A percentile compares a stretch with the other conserved stretches of the same genome.
Evolutionary conservation across 2,888 invertebrate genomes (phyloP).

Genomic region (Microplitis deprimator): DNA sequence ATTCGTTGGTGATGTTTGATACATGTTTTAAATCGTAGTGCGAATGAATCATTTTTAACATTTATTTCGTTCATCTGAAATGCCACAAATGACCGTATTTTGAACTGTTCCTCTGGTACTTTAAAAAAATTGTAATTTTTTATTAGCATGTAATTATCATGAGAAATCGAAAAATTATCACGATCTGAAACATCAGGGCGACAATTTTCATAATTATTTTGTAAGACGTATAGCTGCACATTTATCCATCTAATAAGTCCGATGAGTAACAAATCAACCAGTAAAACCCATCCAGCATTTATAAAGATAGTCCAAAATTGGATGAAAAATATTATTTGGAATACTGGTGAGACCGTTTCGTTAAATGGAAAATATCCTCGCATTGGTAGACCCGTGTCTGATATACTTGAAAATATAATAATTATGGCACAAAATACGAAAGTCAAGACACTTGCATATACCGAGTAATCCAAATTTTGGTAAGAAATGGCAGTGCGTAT

Average conservation of each 20-base stretch:
- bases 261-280: slow-evolving; percentile 49
- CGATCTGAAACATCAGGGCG: neutral
- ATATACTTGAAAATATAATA: neutral
- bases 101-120: neutral
- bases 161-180: neutral
- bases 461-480: neutral
- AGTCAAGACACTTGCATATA: neutral
- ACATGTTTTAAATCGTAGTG: slow-evolving; percentile 6
- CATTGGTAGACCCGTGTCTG: neutral
- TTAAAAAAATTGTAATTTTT: neutral
- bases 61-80: slow-evolving; percentile 43
- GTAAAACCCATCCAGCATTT: neutral
- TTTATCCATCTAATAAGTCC: slow-evolving; percentile 52
- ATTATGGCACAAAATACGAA: neutral
- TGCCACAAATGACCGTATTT: neutral
- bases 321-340: slow-evolving; percentile 46
- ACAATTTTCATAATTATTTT: slow-evolving; percentile 54
- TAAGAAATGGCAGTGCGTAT: neutral
- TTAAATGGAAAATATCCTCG: too few relatives aligned
- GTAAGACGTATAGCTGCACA: slow-evolving; percentile 53
- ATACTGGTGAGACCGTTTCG: too few relatives aligned
- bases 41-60: slow-evolving; percentile 40
- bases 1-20: neutral
- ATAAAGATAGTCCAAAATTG: slow-evolving; percentile 54
- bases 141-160: neutral